Evolutionary conservation across 2,113 vertebrate species (phyloP).

Genomic region (Micronycteris hirsuta): DNA sequence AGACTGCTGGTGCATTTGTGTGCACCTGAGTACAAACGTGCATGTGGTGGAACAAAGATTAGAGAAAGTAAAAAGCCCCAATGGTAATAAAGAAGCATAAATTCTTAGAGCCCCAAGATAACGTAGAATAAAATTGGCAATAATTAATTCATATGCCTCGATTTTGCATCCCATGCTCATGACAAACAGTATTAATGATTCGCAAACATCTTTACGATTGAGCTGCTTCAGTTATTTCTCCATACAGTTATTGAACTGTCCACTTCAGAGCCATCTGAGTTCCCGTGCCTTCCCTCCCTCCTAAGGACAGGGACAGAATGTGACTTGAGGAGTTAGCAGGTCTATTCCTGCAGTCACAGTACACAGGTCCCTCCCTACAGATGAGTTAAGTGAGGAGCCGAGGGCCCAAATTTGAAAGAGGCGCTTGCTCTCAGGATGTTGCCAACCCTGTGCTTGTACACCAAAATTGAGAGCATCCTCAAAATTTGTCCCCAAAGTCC

Average conservation of each 20-base stretch:
- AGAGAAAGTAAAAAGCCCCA: not conserved
- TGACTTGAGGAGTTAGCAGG: not conserved
- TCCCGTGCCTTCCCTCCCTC: not conserved
- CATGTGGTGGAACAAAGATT: not conserved
- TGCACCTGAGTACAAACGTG: not conserved
- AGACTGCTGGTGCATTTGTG: not conserved
- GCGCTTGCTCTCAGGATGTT: not conserved
- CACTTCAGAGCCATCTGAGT: not conserved
- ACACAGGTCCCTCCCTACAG: not conserved
- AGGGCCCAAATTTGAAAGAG: not conserved
- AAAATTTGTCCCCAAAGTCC: not conserved
- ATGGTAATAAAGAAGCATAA: not conserved
- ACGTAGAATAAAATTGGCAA: not conserved
- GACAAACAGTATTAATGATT: not conserved
- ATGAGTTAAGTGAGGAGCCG: not conserved
- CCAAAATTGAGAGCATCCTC: not conserved
- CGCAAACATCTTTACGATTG: not conserved
- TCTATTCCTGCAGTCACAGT: not conserved
- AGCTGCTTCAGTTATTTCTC: not conserved
- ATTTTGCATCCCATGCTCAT: not conserved
- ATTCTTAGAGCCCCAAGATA: not conserved
- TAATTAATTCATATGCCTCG: not conserved
- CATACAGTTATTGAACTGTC: not conserved
- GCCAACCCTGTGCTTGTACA: not conserved
- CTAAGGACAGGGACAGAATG: not conserved